Evolutionary conservation across 35 echinoderm and acorn worm genomes (phyloP), one percentile per base, ranked within the genome.

Genomic region (Acanthaster planci): DNA sequence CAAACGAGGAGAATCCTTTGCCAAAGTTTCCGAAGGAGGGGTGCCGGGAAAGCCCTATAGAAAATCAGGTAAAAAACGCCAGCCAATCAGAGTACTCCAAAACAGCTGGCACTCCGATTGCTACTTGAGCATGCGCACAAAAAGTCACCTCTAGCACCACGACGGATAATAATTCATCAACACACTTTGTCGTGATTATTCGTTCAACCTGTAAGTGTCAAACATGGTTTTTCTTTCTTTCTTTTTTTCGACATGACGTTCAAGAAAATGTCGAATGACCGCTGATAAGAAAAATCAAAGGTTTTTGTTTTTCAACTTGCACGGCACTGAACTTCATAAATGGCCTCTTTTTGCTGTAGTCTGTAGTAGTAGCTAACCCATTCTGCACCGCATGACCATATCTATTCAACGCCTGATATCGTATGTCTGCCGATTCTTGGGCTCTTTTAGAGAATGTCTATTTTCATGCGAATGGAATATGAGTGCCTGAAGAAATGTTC

Each of bases 281-380:
- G 2, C 64, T 26, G 64, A 7, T 72, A 2, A 72, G 21, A 31
- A 72, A 34, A 72, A 31, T 27, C 18, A 72, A 6, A 12, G 19
- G 34, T 72, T 72, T 23, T 68, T 1, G 22, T 27, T 67, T 72
- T 72, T 6, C 4, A 47, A 47, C 42, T 72, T 72, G 64, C 64
- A 72, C 64, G 64, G 64, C 64, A 72, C 64, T 72, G 10, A 72
- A 31, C 3, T 72, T 72, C 14, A 72, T 47, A 35, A 72, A 26
- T 72, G 64, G 64, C 64, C 64, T 72, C 64, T 72, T 35, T 72
- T 72, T 72, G 64, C 64, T 26, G 64, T 72, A 72, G 64, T 72
- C 3, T 72, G 14, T 72, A 72, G 64, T 12, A 6, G 4, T 72
- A 72, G 64, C 23, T 72, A 31, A 72, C 14, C 30, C 64, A 72